Percentiles rank a stretch among this genome's conserved stretches.
Evolutionary conservation across 1,140 invertebrate genomes (phyloP).

Genomic region (Sinella curviseta): DNA sequence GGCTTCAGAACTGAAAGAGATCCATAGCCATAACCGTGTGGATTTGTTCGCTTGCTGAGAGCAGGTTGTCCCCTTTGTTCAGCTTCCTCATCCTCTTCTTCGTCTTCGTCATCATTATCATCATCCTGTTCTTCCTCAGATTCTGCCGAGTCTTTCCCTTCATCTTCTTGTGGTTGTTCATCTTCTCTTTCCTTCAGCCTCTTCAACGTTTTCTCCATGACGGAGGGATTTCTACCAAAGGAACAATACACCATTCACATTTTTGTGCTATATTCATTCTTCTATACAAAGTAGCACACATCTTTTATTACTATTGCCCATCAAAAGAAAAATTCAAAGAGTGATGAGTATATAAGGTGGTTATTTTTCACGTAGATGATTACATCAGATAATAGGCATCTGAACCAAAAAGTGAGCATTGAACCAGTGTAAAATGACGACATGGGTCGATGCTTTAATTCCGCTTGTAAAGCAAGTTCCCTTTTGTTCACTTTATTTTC

Average conservation of each 20-base stretch:
- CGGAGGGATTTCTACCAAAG: conserved; percentile 13
- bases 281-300: no score
- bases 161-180: background rate
- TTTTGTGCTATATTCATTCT: no score
- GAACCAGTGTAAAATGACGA: no score
- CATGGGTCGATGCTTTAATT: no score
- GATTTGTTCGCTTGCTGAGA: background rate
- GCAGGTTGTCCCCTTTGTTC: background rate
- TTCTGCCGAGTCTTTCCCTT: background rate
- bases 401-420: background rate
- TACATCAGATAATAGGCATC: no score
- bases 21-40: background rate
- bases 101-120: background rate
- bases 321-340: no score
- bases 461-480: no score
- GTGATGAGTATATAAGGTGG: no score
- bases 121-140: conserved; percentile 1
- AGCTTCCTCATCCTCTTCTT: conserved; percentile 13
- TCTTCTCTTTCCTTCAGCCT: background rate
- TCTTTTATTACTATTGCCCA: no score
- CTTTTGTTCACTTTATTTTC: no score
- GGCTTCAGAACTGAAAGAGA: background rate
- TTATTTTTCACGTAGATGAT: no score
- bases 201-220: conserved; percentile 9
- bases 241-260: no score